A percentile compares a stretch with the other conserved stretches of the same genome.
These are phyloP conservation scores for Podargus strigoides DNA, from an alignment of 2,797 vertebrate genomes.

Conservation along the genomic window DNA sequence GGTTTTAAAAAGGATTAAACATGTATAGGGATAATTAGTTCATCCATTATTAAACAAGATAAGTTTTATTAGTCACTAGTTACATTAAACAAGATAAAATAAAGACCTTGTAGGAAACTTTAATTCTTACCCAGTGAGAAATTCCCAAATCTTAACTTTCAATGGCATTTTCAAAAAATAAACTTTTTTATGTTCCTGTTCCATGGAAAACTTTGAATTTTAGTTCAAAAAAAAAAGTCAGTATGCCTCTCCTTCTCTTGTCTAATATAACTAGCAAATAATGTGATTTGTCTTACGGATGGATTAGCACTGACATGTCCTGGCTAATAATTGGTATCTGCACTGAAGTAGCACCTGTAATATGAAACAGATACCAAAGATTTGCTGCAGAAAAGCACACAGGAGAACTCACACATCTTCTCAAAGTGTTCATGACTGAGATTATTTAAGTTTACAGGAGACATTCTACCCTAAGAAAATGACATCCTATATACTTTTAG, in stretches of 20 bases:
- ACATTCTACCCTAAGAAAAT: background rate
- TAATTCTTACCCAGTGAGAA: background rate
- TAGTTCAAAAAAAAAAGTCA: background rate
- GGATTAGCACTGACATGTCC: background rate
- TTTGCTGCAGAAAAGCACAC: background rate
- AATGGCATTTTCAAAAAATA: background rate
- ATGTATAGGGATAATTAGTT: conserved; percentile 62
- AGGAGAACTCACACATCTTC: background rate
- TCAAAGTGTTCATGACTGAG: background rate
- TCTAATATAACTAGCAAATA: background rate
- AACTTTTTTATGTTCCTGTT: background rate
- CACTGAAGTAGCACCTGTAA: background rate
- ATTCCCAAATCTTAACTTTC: background rate
- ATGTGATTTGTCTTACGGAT: background rate
- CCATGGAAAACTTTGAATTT: background rate
- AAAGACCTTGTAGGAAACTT: conserved; percentile 29
- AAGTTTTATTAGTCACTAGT: conserved; percentile 62
- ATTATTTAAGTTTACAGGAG: background rate
- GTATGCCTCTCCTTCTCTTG: background rate
- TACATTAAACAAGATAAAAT: conserved; percentile 56
- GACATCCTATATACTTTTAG: background rate
- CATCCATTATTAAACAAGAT: conserved; percentile 65
- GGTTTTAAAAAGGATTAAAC: conserved; percentile 66
- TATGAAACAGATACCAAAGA: background rate
- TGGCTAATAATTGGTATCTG: background rate